phyloP scores from a whole-genome alignment of 2,113 vertebrate genomes.

The Capra hircus region DNA sequence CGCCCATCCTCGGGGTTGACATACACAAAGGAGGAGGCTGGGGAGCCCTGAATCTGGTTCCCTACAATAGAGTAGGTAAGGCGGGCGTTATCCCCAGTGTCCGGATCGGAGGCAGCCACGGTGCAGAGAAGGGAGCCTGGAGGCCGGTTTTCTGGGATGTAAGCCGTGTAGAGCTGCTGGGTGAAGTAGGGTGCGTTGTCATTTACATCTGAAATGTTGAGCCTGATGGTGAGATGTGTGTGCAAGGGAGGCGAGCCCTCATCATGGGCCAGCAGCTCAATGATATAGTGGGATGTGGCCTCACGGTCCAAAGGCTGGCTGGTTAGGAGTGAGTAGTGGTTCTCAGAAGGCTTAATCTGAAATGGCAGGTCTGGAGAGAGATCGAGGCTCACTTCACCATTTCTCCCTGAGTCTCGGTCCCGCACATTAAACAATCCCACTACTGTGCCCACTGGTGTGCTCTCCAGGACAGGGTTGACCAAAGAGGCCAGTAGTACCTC shows the following conservation, averaged over 20 bases:
- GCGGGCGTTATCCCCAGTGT: conserved; percentile 81
- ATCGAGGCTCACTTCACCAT: conserved; percentile 81
- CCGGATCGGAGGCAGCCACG: conserved; percentile 84
- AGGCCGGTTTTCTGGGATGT: conserved; percentile 83
- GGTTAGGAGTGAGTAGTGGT: conserved; percentile 91
- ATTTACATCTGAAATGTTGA: conserved; percentile 90
- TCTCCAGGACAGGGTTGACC: conserved; percentile 83
- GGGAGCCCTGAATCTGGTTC: conserved; percentile 74
- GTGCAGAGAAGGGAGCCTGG: conserved; percentile 86
- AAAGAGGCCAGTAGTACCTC: conserved; percentile 83
- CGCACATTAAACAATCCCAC: conserved; percentile 86
- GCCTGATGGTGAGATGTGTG: conserved; percentile 78
- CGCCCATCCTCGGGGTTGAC: conserved; percentile 85
- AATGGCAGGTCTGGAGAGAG: conserved; percentile 84
- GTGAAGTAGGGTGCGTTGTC: conserved; percentile 86
- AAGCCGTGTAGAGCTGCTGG: conserved; percentile 81
- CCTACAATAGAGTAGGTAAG: conserved; percentile 84
- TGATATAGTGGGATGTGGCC: conserved; percentile 73
- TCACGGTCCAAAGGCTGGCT: conserved; percentile 84
- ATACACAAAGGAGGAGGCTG: conserved; percentile 85
- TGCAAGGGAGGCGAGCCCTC: conserved; percentile 84
- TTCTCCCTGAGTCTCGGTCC: conserved; percentile 86
- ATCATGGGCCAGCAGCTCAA: conserved; percentile 84
- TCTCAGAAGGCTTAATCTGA: conserved; percentile 86
- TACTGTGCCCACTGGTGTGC: conserved; percentile 81